Evolutionary conservation across 2,113 vertebrate genomes (phyloP).

Genomic region (Gavia stellata): DNA sequence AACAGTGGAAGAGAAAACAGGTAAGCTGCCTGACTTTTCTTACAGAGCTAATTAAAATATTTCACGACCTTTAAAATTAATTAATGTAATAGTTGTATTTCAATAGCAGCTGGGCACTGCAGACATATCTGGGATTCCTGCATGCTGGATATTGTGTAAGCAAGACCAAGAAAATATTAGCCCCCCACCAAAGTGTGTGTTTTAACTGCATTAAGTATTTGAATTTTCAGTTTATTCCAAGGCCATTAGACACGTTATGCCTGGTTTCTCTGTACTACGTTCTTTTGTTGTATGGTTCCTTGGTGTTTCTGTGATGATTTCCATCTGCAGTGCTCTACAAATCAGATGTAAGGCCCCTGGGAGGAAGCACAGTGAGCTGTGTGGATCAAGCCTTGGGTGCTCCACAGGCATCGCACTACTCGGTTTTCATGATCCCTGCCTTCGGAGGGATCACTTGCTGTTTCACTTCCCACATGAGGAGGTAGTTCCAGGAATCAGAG

Average conservation of each 20-base stretch:
- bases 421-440: not conserved
- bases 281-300: not conserved
- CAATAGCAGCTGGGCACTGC: not conserved
- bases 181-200: fast-evolving
- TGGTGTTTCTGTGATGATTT: not conserved
- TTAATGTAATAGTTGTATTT: not conserved
- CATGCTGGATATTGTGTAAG: not conserved
- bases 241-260: fast-evolving
- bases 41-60: not conserved
- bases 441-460: not conserved
- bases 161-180: not conserved
- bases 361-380: not conserved
- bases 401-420: not conserved
- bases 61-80: not conserved
- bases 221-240: not conserved
- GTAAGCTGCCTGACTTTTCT: constrained; percentile 40
- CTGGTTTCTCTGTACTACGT: not conserved
- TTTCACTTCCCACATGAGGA: not conserved
- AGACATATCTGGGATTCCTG: not conserved
- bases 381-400: not conserved
- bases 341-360: not conserved
- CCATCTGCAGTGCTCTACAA: not conserved
- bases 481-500: not conserved
- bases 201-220: not conserved
- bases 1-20: constrained; percentile 70